Conservation (phyloP, 2,113 vertebrate genomes). For the Eclectus roratus region DNA sequence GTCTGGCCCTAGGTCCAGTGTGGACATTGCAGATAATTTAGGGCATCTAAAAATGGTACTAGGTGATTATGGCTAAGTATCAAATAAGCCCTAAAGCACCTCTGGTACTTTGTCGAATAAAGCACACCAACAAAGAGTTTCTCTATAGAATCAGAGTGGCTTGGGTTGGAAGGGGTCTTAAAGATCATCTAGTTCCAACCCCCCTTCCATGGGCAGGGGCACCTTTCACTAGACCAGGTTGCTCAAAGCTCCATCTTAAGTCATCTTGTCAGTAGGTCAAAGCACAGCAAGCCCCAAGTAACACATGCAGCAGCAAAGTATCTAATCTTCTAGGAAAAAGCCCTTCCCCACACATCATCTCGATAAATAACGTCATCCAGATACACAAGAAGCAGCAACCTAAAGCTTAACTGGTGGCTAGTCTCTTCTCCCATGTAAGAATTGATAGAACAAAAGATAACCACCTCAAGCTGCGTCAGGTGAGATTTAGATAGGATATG, state of each 20-base stretch:
- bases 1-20: background rate
- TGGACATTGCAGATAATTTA: background rate
- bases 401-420: background rate
- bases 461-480: background rate
- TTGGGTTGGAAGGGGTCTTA: background rate
- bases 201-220: background rate
- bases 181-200: background rate
- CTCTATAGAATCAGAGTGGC: background rate
- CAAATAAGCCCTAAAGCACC: background rate
- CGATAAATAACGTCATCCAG: background rate
- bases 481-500: background rate
- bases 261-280: background rate
- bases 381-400: background rate
- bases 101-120: background rate
- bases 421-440: background rate
- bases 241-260: background rate
- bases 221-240: background rate
- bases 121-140: background rate
- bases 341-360: background rate
- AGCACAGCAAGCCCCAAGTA: background rate
- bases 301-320: rapidly evolving
- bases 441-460: background rate
- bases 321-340: background rate
- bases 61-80: background rate
- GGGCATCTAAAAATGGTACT: background rate